Evolutionary conservation across 2,888 invertebrate genomes (phyloP), one percentile per base, ranked within the genome.

Genomic region (Temnothorax rugatulus): DNA sequence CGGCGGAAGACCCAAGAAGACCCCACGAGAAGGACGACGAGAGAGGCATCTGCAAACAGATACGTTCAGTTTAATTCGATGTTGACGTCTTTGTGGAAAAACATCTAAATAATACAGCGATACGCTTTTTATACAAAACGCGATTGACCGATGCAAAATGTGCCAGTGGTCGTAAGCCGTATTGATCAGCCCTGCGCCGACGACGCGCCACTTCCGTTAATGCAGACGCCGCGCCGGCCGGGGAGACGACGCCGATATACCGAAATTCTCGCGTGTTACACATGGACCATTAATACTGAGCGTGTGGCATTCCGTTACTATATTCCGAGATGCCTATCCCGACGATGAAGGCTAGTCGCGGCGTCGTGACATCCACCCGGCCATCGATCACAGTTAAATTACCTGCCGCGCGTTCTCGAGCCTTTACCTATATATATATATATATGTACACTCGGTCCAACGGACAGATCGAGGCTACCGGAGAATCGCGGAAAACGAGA

Each of bases 201-300:
- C 79, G 79, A 71, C 79, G 79, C 86, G 79, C 85, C 34, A 74
- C 88, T 88, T 87, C 86, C 89, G 81, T 86, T 87, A 90, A 90
- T 84, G 87, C 85, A 84, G 74, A 79, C 84, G 82, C 29, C 29
- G 29, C 29, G 29, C 85, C 81, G 25, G 88, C 54, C 25, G 25
- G 44, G 21, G 66, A 75, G 84, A 64, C 81, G 87, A 87, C 75
- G 69, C 75, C 84, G 81, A 86, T 86, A 86, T 84, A 84, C 73
- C 84, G 75, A 87, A 86, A 87, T 87, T 87, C 88, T 84, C 76
- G n/a, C 38, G 47, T 82, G 86, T 87, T 85, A 84, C 88, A 86
- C 84, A 76, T 76, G 71, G 68, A 25, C 84, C 82, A 89, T 86
- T 89, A 86, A 87, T 87, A 75, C 66, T 82, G 57, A 61, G 73